A percentile compares a stretch with the other conserved stretches of the same genome.
These are phyloP conservation scores for Nycticebus coucang DNA, from an alignment of 2,113 vertebrate species.

Conservation along the genomic window DNA sequence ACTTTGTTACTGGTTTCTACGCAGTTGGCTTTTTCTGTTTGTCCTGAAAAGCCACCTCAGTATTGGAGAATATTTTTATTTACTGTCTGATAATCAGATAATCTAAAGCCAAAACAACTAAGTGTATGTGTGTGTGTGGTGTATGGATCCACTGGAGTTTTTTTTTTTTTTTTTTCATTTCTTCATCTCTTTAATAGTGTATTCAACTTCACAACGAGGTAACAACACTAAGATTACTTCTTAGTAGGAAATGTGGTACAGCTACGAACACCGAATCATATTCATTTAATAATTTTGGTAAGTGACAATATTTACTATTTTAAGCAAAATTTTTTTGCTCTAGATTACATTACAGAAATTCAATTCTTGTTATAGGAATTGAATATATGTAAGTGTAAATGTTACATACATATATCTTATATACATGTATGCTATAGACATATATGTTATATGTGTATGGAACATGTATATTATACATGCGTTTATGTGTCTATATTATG, in stretches of 20 bases:
- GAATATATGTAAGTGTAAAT: neutral
- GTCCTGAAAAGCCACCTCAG: neutral
- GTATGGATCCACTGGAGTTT: neutral
- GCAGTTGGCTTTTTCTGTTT: neutral
- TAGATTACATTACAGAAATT: neutral
- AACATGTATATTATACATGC: too few species aligned
- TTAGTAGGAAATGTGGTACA: neutral
- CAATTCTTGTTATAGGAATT: neutral
- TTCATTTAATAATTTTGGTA: neutral
- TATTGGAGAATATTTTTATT: neutral
- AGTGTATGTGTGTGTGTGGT: neutral
- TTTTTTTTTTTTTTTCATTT: too few species aligned
- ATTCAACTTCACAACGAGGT: neutral
- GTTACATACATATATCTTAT: neutral
- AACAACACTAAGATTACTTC: neutral
- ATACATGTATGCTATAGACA: neutral
- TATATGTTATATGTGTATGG: neutral
- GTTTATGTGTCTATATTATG: too few species aligned
- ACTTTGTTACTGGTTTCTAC: neutral
- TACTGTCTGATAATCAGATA: neutral
- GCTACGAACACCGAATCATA: neutral
- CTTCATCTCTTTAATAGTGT: neutral
- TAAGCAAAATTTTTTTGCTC: neutral
- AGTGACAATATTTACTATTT: neutral
- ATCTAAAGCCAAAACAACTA: neutral